Base-by-base conservation (phyloP, 2,797 vertebrate species). In the Sparus aurata region DNA sequence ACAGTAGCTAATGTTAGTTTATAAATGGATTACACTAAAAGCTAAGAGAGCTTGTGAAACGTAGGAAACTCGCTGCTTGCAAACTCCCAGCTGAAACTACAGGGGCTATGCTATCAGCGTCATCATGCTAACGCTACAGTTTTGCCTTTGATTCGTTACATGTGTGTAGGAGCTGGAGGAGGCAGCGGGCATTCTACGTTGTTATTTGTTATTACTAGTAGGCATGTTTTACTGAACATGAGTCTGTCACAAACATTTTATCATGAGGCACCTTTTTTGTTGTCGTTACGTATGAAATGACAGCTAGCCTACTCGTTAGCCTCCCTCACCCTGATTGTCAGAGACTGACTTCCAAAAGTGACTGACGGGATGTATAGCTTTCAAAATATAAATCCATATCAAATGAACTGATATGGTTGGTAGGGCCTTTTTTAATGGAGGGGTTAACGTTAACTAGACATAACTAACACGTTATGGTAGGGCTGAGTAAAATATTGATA, bases 341-440 rank as follows among this genome's bases (percentile, higher is more conserved):
- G 57, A 72, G 34, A 79, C 16, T 79, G 65, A 74, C 66, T 53
- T 71, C 65, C 43, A 55, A 66, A 38, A 45, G 16, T 65, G 60
- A 25, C 63, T 60, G 45, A 65, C 22, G 18, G 5, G 20, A 34
- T 5, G 8, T 53, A 12, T 5, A 58, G 23, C 0, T 9, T 38
- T 17, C 6, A 25, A 43, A 16, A 68, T 72, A 73, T 18, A 54
- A 77, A 80, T 82, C 59, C 80, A 41, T 47, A 23, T 59, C 15
- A 72, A 79, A 80, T 65, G 3, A 17, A 38, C 20, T 57, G 6
- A 67, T 43, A 5, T 9, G 68, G 5, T 34, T 23, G 38, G 17
- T 3, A 5, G 8, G 47, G 23, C 64, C 45, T 58, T 23, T n/a
- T 7, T 57, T 27, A 18, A 7, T 27, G 5, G 6, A 22, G 30